These are phyloP conservation scores for Loriculus beryllinus DNA, from an alignment of 2,797 vertebrate species.

Conservation along the genomic window DNA sequence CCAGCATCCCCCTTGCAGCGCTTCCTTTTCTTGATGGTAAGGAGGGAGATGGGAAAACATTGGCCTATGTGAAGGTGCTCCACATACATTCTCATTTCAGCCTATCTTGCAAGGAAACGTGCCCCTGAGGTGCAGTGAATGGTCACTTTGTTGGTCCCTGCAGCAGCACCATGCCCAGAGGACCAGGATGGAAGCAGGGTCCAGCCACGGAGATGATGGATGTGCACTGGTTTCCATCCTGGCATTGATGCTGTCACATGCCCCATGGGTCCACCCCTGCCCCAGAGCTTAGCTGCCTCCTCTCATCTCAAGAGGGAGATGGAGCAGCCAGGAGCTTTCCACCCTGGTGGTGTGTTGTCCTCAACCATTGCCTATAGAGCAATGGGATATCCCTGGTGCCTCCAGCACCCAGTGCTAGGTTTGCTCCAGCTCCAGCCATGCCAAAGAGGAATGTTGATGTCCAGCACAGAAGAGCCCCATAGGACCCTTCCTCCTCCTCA, in stretches of 20 bases:
- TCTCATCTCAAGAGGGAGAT: neutral
- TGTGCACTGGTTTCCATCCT: neutral
- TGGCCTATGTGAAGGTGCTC: neutral
- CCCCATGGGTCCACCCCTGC: accelerated
- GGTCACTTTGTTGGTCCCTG: neutral
- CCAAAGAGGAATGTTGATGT: neutral
- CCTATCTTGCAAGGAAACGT: neutral
- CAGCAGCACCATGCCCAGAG: neutral
- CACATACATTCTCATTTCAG: neutral
- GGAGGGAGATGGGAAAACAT: neutral
- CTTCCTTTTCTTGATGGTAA: neutral
- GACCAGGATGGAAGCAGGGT: neutral
- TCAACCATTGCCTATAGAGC: neutral
- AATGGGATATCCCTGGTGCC: neutral
- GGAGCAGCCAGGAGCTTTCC: neutral
- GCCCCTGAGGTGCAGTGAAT: accelerated
- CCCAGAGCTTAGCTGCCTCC: neutral
- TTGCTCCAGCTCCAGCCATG: neutral
- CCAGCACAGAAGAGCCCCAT: accelerated
- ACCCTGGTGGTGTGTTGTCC: neutral
- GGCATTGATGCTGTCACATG: neutral
- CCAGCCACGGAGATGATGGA: neutral
- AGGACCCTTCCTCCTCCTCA: neutral
- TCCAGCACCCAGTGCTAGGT: neutral
- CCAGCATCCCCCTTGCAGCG: neutral